Evolutionary conservation across 2,888 invertebrate genomes (phyloP).

Genomic region (Ephialtes manifestator): DNA sequence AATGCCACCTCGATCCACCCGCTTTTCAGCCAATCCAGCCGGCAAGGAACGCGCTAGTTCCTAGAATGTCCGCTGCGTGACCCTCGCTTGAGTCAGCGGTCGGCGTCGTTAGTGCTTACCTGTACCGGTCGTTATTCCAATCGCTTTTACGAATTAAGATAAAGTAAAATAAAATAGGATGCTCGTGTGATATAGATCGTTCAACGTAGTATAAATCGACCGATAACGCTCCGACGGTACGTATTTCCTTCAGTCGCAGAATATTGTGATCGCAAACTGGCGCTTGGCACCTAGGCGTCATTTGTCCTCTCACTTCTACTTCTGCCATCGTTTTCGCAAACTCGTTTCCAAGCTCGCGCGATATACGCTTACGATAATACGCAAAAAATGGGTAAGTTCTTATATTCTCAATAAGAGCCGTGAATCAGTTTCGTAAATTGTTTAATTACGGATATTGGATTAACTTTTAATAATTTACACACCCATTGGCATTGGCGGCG

Average conservation of each 20-base stretch:
- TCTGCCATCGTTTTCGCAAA: constrained; percentile 38
- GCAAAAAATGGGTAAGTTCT: constrained; percentile 35
- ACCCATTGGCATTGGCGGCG: not conserved
- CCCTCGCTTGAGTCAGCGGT: not conserved
- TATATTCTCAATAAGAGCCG: not conserved
- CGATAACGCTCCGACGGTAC: constrained; percentile 18
- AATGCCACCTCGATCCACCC: constrained; percentile 1
- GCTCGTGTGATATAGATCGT: not conserved
- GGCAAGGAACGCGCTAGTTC: not conserved
- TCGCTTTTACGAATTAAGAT: not conserved
- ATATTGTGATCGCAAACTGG: not conserved
- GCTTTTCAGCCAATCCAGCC: not conserved
- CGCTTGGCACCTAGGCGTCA: constrained; percentile 58
- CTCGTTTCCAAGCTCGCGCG: constrained; percentile 16
- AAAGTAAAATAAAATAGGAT: not conserved
- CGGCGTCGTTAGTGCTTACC: constrained; percentile 1
- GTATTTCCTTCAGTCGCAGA: not conserved
- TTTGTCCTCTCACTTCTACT: constrained; percentile 55
- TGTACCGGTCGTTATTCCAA: constrained; percentile 8
- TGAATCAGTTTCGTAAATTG: not conserved
- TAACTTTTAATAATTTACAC: not conserved
- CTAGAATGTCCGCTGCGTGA: not conserved
- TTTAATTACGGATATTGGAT: not conserved
- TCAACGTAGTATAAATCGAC: not conserved
- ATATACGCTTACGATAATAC: constrained; percentile 11